phyloP scores from a whole-genome alignment of 2,888 invertebrate species.

The Torymus aiolomorphi region DNA sequence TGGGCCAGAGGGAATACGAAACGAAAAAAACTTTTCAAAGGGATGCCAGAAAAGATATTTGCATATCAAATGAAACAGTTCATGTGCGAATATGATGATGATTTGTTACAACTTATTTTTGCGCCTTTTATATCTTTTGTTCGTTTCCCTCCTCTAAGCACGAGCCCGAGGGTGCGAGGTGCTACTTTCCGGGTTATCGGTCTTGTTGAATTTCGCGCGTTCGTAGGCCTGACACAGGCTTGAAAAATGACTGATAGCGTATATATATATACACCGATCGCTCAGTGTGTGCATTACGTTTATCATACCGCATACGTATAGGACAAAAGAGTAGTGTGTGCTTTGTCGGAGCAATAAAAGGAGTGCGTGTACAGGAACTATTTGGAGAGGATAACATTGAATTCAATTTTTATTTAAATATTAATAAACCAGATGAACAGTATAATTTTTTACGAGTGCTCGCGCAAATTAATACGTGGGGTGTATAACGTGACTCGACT shows the following conservation, averaged over 20 bases:
- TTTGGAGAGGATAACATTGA: no score
- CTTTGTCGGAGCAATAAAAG: no score
- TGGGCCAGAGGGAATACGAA: background rate
- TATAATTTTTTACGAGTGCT: no score
- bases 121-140: background rate
- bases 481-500: no score
- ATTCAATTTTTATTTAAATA: no score
- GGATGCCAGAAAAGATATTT: background rate
- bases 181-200: constrained; percentile 9
- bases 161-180: background rate
- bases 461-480: no score
- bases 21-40: background rate
- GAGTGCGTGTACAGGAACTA: no score
- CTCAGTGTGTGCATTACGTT: no score
- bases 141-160: background rate
- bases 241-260: constrained; percentile 1
- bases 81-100: background rate
- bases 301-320: no score
- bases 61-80: constrained; percentile 10
- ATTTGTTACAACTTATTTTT: background rate
- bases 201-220: background rate
- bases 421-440: no score
- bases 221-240: background rate
- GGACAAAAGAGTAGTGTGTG: no score
- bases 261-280: background rate